Percentiles rank a stretch among this genome's conserved stretches.
Evolutionary conservation across 1,140 invertebrate genomes (phyloP).

Genomic region (Plectrocnemia conspersa): DNA sequence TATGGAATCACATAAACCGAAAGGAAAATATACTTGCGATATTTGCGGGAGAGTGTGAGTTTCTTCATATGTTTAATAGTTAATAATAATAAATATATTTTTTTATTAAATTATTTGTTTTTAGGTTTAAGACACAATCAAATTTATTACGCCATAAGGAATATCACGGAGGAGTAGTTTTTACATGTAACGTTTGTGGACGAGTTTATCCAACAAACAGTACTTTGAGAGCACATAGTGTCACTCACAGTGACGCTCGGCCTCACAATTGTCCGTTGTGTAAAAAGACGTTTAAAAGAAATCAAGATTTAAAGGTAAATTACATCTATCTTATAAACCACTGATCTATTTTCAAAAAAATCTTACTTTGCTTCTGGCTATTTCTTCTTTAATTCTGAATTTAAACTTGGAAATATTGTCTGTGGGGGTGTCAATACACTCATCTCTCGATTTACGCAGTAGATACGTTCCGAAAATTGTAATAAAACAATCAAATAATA

Average conservation of each 20-base stretch:
- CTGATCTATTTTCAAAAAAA: no score
- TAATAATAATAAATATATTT: neutral
- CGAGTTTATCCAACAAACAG: constrained; percentile 67
- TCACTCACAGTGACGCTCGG: constrained; percentile 65
- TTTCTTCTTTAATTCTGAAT: no score
- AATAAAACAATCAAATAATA: no score
- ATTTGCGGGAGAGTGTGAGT: constrained; percentile 68
- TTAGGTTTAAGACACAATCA: constrained; percentile 64
- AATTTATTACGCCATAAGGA: constrained; percentile 64
- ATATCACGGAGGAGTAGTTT: constrained; percentile 60
- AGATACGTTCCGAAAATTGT: no score
- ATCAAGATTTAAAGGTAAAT: constrained; percentile 66
- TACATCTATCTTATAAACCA: no score
- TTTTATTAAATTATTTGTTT: constrained; percentile 33
- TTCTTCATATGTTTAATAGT: constrained; percentile 4
- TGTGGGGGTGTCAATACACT: no score
- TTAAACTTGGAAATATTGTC: no score
- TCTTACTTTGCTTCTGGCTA: no score
- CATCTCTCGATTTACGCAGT: no score
- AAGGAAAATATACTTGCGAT: constrained; percentile 60
- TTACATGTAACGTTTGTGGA: constrained; percentile 62
- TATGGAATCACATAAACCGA: constrained; percentile 60
- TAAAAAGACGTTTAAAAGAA: constrained; percentile 70
- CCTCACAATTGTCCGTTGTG: constrained; percentile 67
- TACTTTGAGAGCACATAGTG: constrained; percentile 64